A percentile compares a stretch with the other conserved stretches of the same genome.
phyloP scores from a whole-genome alignment of 2,797 vertebrate genomes.

The Paramormyrops hopkinsi region DNA sequence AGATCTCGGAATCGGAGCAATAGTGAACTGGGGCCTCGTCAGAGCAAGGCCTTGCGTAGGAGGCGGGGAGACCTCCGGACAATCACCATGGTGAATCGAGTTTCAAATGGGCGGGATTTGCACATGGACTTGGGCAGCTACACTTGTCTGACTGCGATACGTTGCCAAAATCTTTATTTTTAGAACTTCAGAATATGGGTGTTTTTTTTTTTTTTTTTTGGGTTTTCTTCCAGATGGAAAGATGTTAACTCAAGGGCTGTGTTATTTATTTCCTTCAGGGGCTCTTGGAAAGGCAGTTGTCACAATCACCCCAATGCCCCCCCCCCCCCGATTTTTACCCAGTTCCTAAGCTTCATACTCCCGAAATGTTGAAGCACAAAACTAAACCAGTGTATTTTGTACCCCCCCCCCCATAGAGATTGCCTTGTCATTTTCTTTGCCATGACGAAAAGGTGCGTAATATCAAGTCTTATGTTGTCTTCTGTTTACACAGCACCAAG shows the following conservation, averaged over 20 bases:
- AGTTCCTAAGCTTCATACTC: slow-evolving; percentile 44
- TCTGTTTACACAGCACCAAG: slow-evolving; percentile 49
- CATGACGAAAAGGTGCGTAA: slow-evolving; percentile 29
- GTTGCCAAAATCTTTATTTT: slow-evolving; percentile 60
- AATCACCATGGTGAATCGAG: slow-evolving; percentile 18
- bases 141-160: slow-evolving; percentile 34
- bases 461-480: slow-evolving; percentile 35
- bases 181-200: slow-evolving; percentile 52
- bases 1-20: background rate
- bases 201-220: slow-evolving; percentile 52
- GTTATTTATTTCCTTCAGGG: slow-evolving; percentile 53
- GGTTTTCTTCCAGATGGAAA: slow-evolving; percentile 36
- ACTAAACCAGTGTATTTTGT: slow-evolving; percentile 36
- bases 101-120: slow-evolving; percentile 24
- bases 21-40: slow-evolving; percentile 7
- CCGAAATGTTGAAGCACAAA: slow-evolving; percentile 38
- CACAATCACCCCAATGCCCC: slow-evolving; percentile 1
- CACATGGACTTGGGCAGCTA: slow-evolving; percentile 42
- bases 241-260: slow-evolving; percentile 58
- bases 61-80: slow-evolving; percentile 15
- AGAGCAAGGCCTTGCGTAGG: background rate
- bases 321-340: slow-evolving; percentile 38
- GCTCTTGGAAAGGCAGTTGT: slow-evolving; percentile 48
- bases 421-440: slow-evolving; percentile 30
- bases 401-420: slow-evolving; percentile 28